phyloP scores from a whole-genome alignment of 2,113 vertebrate species.

The Pseudorasbora parva region DNA sequence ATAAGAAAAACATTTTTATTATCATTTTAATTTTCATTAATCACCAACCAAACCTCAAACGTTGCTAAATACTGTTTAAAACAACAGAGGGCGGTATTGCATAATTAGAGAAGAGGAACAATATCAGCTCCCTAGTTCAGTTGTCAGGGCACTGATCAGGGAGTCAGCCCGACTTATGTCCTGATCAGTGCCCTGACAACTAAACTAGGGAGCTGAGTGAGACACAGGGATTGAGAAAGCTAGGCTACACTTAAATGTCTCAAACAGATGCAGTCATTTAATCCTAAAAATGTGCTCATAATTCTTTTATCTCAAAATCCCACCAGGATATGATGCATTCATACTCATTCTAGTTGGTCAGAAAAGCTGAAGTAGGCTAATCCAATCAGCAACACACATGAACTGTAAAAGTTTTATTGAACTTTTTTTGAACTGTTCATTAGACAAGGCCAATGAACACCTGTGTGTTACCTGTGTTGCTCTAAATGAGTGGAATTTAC shows the following conservation, averaged over 20 bases:
- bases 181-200: too few species aligned
- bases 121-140: too few species aligned
- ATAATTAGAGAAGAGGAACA: neutral
- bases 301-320: neutral
- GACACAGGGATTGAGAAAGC: too few species aligned
- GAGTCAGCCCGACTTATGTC: too few species aligned
- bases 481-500: neutral
- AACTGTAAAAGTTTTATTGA: neutral
- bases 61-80: neutral
- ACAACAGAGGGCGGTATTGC: conserved; percentile 39
- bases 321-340: neutral
- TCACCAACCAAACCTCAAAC: neutral
- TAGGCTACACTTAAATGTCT: too few species aligned
- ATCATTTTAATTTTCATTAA: neutral
- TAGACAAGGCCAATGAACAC: neutral
- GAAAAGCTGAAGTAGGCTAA: neutral
- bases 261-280: neutral
- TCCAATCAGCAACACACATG: neutral
- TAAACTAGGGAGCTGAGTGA: too few species aligned
- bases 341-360: too few species aligned
- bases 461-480: neutral
- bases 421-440: neutral
- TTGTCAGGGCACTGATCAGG: too few species aligned
- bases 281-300: neutral
- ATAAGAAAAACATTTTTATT: neutral